Evolutionary conservation across 2,797 vertebrate species (phyloP).

Genomic region (Scomberomorus guttatus): DNA sequence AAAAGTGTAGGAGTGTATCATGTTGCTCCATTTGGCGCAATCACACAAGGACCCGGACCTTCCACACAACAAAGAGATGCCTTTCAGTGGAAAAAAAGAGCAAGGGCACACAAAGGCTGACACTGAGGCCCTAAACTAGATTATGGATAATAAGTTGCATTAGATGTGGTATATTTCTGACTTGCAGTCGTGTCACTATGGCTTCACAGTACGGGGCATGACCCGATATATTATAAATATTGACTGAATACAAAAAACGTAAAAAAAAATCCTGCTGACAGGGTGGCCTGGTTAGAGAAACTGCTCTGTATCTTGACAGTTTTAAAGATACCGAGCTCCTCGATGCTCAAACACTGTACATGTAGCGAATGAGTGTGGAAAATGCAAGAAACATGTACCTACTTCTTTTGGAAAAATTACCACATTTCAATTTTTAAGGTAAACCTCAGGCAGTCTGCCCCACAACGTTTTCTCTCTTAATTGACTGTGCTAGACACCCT

Average conservation of each 20-base stretch:
- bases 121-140: conserved; percentile 39
- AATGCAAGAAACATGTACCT: background rate
- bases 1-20: conserved; percentile 59
- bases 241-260: conserved; percentile 39
- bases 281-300: conserved; percentile 38
- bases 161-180: conserved; percentile 49
- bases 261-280: conserved; percentile 26
- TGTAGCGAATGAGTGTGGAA: conserved; percentile 16
- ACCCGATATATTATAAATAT: conserved; percentile 40
- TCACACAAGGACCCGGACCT: conserved; percentile 28
- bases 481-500: conserved; percentile 25
- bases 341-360: background rate
- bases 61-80: conserved; percentile 65
- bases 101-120: conserved; percentile 28
- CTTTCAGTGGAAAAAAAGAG: conserved; percentile 29
- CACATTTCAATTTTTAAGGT: conserved; percentile 24
- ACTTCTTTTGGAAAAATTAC: conserved; percentile 6
- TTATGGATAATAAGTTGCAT: conserved; percentile 41
- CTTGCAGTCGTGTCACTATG: conserved; percentile 18
- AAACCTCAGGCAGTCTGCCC: conserved; percentile 32
- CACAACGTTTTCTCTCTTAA: conserved; percentile 24
- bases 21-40: conserved; percentile 51
- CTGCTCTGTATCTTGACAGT: background rate
- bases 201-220: background rate
- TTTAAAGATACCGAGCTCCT: conserved; percentile 19